Percentiles rank a stretch among this genome's conserved stretches.
Conservation (phyloP, 2,888 invertebrate species). For the Brenthis ino region DNA sequence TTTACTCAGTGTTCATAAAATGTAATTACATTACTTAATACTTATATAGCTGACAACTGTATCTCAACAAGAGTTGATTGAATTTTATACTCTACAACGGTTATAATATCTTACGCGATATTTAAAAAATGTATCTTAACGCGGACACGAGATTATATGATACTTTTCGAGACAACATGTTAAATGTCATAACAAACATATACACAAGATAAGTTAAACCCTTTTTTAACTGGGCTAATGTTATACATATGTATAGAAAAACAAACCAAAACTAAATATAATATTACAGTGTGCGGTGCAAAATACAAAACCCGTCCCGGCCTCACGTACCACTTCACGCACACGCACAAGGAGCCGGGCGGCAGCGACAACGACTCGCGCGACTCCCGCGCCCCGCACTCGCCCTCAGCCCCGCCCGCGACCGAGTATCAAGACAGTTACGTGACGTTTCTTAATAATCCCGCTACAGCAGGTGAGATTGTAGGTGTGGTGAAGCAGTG, state of each 20-base stretch:
- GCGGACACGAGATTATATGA: no score
- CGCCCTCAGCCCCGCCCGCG: constrained; percentile 51
- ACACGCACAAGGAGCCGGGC: constrained; percentile 88
- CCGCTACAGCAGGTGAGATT: constrained; percentile 64
- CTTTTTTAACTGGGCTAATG: not conserved
- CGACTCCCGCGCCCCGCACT: constrained; percentile 51
- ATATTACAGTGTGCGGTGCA: constrained; percentile 91
- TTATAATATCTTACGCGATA: no score
- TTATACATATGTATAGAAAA: not conserved
- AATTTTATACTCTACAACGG: no score
- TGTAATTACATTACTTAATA: no score
- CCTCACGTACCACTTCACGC: constrained; percentile 96
- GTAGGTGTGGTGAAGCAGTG: constrained; percentile 27
- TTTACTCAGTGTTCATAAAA: no score
- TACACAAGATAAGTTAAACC: no score
- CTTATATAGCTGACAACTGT: no score
- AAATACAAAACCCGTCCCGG: constrained; percentile 98
- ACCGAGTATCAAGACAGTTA: constrained; percentile 86
- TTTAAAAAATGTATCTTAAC: no score
- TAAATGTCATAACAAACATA: no score
- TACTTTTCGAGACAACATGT: no score
- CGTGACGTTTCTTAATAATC: constrained; percentile 85
- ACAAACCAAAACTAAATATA: not conserved
- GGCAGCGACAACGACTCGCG: constrained; percentile 58
- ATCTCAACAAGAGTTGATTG: no score